Evolutionary conservation across 2,888 invertebrate genomes (phyloP).

Genomic region (Crematogaster levior): DNA sequence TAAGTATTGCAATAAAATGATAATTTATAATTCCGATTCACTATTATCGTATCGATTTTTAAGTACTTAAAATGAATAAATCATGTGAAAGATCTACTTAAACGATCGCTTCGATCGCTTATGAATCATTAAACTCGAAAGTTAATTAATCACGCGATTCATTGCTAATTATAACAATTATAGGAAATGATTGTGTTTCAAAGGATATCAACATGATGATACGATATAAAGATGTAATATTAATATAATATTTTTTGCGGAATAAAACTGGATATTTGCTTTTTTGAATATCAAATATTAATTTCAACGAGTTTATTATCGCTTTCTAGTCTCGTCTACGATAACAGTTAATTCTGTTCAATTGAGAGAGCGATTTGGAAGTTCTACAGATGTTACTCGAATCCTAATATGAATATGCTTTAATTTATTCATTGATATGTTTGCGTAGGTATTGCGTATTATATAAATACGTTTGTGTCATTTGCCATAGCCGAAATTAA

Average conservation of each 20-base stretch:
- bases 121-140: slow-evolving; percentile 5
- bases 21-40: not conserved
- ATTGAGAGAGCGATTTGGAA: not conserved
- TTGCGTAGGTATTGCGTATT: not conserved
- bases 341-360: not conserved
- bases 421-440: not conserved
- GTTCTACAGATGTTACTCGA: not conserved
- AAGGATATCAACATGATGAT: not conserved
- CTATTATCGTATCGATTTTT: not conserved
- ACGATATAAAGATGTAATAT: not conserved
- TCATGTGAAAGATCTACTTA: not conserved
- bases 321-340: not conserved
- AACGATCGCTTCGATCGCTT: not conserved
- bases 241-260: not conserved
- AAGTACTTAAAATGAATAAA: slow-evolving; percentile 10
- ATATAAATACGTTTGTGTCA: not conserved
- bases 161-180: not conserved
- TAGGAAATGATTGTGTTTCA: not conserved
- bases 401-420: not conserved
- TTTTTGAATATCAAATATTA: not conserved
- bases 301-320: not conserved
- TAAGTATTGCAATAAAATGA: not conserved
- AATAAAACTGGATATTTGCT: not conserved
- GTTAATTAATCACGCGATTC: not conserved
- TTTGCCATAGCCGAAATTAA: slow-evolving; percentile 25